Evolutionary conservation across 2,797 vertebrate genomes (phyloP).

Genomic region (Calcarius lapponicus): DNA sequence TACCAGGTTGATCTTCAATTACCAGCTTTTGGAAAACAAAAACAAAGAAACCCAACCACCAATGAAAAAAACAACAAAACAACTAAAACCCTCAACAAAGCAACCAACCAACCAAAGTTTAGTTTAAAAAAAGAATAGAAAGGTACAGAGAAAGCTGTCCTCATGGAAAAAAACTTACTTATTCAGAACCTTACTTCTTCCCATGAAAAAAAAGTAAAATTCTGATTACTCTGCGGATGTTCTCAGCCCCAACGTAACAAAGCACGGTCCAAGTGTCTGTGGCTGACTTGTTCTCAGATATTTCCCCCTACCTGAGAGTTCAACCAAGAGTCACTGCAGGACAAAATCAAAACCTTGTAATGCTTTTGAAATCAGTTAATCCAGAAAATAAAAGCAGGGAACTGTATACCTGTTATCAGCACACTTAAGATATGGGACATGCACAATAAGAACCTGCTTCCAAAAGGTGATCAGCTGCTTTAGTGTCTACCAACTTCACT

Average conservation of each 20-base stretch:
- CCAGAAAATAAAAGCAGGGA: background rate
- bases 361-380: background rate
- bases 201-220: background rate
- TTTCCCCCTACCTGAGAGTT: background rate
- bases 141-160: background rate
- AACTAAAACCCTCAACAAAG: background rate
- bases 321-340: background rate
- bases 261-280: background rate
- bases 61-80: background rate
- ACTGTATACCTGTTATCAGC: background rate
- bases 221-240: background rate
- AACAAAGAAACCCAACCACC: fast-evolving
- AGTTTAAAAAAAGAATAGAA: background rate
- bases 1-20: background rate
- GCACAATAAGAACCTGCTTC: background rate
- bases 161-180: background rate
- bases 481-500: background rate
- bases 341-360: background rate
- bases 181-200: background rate
- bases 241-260: background rate
- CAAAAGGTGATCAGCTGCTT: background rate
- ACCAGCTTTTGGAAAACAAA: background rate
- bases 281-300: background rate
- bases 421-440: background rate
- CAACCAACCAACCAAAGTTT: background rate